Evolutionary conservation across 1,140 invertebrate genomes (phyloP).

Genomic region (Trialeurodes vaporariorum): DNA sequence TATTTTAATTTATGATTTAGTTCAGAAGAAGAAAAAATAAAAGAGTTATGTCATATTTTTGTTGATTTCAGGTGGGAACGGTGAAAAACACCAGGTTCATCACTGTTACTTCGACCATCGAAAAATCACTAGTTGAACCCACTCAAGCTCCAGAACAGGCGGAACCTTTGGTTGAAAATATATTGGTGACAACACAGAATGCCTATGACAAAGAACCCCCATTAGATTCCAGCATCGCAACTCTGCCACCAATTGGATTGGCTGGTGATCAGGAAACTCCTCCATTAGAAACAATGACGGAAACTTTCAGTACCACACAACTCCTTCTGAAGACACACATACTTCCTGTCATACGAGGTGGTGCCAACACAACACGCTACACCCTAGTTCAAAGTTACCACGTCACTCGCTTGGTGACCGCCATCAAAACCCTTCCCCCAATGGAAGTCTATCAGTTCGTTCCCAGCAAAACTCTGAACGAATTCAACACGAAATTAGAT

Average conservation of each 20-base stretch:
- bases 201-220: constrained; percentile 51
- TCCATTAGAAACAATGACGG: constrained; percentile 73
- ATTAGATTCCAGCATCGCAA: constrained; percentile 63
- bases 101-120: constrained; percentile 68
- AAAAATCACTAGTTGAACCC: constrained; percentile 50
- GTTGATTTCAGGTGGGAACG: constrained; percentile 57
- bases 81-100: constrained; percentile 75
- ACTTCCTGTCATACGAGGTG: constrained; percentile 59
- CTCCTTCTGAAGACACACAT: constrained; percentile 75
- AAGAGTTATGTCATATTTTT: not conserved
- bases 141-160: constrained; percentile 41
- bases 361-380: constrained; percentile 54
- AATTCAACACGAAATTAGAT: constrained; percentile 73
- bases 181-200: constrained; percentile 55
- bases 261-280: constrained; percentile 61
- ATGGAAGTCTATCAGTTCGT: constrained; percentile 76
- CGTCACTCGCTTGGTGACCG: constrained; percentile 70
- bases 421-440: constrained; percentile 75
- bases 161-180: constrained; percentile 74
- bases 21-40: too few relatives aligned
- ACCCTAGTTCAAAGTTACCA: constrained; percentile 80
- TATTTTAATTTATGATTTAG: too few relatives aligned
- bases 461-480: constrained; percentile 73
- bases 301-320: constrained; percentile 81
- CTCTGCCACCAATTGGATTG: constrained; percentile 63